Percentiles rank a stretch among this genome's conserved stretches.
phyloP scores from a whole-genome alignment of 2,797 vertebrate species.

The Sparidentex hasta region DNA sequence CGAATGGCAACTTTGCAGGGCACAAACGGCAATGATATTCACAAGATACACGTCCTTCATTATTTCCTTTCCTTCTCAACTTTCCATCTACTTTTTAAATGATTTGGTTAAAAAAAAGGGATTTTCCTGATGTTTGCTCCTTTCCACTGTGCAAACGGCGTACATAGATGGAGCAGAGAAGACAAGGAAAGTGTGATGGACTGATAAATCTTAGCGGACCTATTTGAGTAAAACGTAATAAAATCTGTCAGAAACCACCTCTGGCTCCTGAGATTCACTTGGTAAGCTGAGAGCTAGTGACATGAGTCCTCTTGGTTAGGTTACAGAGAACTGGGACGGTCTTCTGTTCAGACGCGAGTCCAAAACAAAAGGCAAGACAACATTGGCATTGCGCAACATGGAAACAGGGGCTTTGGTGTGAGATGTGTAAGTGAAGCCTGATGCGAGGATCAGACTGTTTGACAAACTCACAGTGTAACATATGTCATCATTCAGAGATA shows the following conservation, averaged over 20 bases:
- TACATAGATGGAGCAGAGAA: slow-evolving; percentile 33
- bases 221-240: slow-evolving; percentile 16
- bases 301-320: slow-evolving; percentile 36
- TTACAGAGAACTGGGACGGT: slow-evolving; percentile 38
- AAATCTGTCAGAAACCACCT: slow-evolving; percentile 45
- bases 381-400: slow-evolving; percentile 51
- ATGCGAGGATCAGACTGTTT: slow-evolving; percentile 31
- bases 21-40: slow-evolving; percentile 50
- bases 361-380: slow-evolving; percentile 62
- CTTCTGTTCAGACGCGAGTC: slow-evolving; percentile 43
- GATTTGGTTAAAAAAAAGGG: slow-evolving; percentile 13
- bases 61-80: slow-evolving; percentile 41
- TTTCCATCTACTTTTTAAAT: slow-evolving; percentile 32
- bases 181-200: slow-evolving; percentile 48
- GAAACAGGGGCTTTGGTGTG: slow-evolving; percentile 38
- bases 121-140: slow-evolving; percentile 26
- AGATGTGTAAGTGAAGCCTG: slow-evolving; percentile 59
- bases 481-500: slow-evolving; percentile 59
- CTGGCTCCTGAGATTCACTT: slow-evolving; percentile 41
- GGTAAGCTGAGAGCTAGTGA: slow-evolving; percentile 53
- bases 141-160: no score
- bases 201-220: slow-evolving; percentile 23
- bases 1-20: slow-evolving; percentile 27
- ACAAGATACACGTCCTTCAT: slow-evolving; percentile 53
- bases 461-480: slow-evolving; percentile 74